Conservation (phyloP, 2,888 invertebrate species). For the Carpatolechia fugitivella region DNA sequence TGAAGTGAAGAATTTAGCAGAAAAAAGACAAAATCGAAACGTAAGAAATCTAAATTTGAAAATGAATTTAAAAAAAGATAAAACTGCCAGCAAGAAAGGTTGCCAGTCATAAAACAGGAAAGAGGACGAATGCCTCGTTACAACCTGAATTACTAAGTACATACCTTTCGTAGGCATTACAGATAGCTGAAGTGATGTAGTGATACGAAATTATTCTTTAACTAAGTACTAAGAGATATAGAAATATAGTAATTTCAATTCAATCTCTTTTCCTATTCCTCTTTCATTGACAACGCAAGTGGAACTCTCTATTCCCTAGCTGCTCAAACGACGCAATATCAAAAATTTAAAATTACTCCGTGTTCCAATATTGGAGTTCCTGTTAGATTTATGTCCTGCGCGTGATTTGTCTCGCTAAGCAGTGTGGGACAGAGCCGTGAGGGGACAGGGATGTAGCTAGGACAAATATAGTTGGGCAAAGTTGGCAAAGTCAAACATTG, state of each 20-base stretch:
- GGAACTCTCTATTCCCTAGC: neutral
- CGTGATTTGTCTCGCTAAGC: constrained; percentile 32
- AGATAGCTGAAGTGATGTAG: no score
- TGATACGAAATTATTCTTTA: no score
- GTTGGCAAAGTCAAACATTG: neutral
- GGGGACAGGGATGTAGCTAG: neutral
- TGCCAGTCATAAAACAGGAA: no score
- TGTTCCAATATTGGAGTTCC: constrained; percentile 16
- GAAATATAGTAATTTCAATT: neutral
- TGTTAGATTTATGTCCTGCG: constrained; percentile 27
- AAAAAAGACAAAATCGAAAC: no score
- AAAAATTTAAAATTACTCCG: constrained; percentile 11
- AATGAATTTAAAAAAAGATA: no score
- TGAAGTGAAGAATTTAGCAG: no score
- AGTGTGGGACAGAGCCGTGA: constrained; percentile 9
- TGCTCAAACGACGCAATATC: constrained; percentile 2
- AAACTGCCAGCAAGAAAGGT: no score
- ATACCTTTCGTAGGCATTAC: no score
- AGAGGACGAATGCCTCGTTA: no score
- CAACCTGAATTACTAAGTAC: no score
- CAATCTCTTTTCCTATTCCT: neutral
- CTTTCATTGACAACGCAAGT: neutral
- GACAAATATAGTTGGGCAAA: neutral
- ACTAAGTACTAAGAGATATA: no score
- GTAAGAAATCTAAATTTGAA: no score